These are phyloP conservation scores for Zootoca vivipara DNA, from an alignment of 2,113 vertebrate genomes.

Conservation along the genomic window DNA sequence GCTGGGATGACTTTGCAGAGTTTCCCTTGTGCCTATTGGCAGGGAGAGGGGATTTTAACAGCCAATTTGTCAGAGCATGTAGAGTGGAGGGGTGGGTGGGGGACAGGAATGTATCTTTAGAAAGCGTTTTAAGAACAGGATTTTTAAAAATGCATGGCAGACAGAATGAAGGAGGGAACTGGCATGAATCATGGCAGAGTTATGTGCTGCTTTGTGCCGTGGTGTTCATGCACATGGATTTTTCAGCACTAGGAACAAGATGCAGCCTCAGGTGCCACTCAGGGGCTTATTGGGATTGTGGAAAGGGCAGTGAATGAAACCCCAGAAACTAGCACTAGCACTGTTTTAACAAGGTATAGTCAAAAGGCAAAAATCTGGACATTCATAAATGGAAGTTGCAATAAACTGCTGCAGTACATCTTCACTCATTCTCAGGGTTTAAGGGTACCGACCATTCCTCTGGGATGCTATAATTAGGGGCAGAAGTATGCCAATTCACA, in stretches of 20 bases:
- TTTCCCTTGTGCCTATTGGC: not conserved
- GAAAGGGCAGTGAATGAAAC: not conserved
- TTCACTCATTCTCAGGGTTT: too few relatives aligned
- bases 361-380: too few relatives aligned
- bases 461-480: too few relatives aligned
- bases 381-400: too few relatives aligned
- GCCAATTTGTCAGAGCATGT: not conserved
- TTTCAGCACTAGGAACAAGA: not conserved
- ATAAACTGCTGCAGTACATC: too few relatives aligned
- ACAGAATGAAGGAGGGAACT: not conserved
- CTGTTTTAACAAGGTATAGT: too few relatives aligned
- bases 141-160: not conserved
- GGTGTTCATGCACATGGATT: not conserved
- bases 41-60: not conserved
- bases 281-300: not conserved
- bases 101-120: not conserved
- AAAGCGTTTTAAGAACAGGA: not conserved
- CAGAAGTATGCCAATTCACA: too few relatives aligned
- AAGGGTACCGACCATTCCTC: too few relatives aligned
- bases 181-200: not conserved
- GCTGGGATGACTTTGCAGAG: conserved; percentile 2
- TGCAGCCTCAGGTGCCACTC: not conserved
- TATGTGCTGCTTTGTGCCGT: not conserved
- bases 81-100: not conserved
- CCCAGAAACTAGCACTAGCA: not conserved